phyloP scores from a whole-genome alignment of 2,797 vertebrate genomes.

The Gila robusta region DNA sequence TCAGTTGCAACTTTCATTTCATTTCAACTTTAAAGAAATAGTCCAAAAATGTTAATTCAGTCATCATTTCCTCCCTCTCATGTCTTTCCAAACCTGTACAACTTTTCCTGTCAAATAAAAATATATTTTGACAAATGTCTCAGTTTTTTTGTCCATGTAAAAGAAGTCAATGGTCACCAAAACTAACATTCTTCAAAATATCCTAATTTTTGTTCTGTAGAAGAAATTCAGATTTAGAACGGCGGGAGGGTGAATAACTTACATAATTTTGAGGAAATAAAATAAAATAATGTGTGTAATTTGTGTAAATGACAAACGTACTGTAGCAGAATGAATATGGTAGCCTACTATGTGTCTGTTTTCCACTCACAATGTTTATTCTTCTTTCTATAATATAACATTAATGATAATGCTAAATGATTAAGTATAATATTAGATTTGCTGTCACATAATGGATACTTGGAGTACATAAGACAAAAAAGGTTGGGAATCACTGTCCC shows the following conservation, averaged over 20 bases:
- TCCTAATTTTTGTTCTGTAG: not conserved
- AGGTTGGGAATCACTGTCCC: not conserved
- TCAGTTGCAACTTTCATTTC: not conserved
- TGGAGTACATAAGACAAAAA: not conserved
- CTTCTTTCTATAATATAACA: not conserved
- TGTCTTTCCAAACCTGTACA: not conserved
- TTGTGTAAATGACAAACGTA: not conserved
- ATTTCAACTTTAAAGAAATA: not conserved
- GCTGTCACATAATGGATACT: not conserved
- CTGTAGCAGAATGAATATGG: not conserved
- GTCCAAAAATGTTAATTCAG: fast-evolving
- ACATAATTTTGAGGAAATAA: not conserved
- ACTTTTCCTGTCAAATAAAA: not conserved
- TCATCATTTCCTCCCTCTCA: not conserved
- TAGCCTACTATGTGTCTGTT: too few relatives aligned
- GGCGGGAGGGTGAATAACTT: not conserved
- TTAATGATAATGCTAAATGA: not conserved
- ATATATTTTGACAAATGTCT: not conserved
- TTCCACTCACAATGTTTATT: not conserved
- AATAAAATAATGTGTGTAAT: not conserved
- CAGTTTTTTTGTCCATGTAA: not conserved
- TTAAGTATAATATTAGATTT: not conserved
- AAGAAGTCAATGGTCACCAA: not conserved
- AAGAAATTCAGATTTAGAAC: not conserved
- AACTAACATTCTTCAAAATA: not conserved